Percentiles rank a stretch among this genome's conserved stretches.
Evolutionary conservation across 2,797 vertebrate genomes (phyloP).

Genomic region (Delichon dasypus): DNA sequence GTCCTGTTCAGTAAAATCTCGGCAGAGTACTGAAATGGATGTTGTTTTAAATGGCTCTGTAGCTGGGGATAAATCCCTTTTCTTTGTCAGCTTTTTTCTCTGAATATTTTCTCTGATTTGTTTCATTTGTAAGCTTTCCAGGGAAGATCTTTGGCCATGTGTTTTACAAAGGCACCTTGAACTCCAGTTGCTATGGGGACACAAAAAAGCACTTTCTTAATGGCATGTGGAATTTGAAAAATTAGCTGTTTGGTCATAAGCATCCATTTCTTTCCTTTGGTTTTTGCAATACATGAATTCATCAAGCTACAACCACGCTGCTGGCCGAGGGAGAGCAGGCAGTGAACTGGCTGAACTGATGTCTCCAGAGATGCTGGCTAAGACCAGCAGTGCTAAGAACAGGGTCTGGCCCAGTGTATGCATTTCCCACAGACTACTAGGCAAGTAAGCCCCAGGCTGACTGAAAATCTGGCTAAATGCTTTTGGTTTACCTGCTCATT

Average conservation of each 20-base stretch:
- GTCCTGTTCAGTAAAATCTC: neutral
- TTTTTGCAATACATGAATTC: neutral
- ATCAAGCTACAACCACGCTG: neutral
- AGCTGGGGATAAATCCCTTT: neutral
- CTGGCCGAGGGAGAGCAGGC: neutral
- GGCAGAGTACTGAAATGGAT: neutral
- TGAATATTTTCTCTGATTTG: neutral
- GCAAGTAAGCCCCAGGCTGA: neutral
- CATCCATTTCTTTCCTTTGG: neutral
- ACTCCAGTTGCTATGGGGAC: neutral
- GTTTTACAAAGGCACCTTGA: conserved; percentile 3
- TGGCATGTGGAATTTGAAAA: neutral
- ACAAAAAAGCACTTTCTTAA: neutral
- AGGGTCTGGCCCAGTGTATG: neutral
- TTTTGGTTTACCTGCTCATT: neutral
- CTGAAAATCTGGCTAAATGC: neutral
- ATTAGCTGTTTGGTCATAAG: neutral
- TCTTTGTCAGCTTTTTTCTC: neutral
- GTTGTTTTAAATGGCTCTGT: neutral
- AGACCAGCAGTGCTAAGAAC: neutral
- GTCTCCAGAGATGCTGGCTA: neutral
- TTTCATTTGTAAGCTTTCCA: neutral
- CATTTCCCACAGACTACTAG: neutral
- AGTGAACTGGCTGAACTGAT: neutral
- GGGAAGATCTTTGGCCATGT: neutral